Percentiles rank a stretch among this genome's conserved stretches.
These are phyloP conservation scores for Acleris laterana DNA, from an alignment of 2,888 invertebrate species.

Conservation along the genomic window DNA sequence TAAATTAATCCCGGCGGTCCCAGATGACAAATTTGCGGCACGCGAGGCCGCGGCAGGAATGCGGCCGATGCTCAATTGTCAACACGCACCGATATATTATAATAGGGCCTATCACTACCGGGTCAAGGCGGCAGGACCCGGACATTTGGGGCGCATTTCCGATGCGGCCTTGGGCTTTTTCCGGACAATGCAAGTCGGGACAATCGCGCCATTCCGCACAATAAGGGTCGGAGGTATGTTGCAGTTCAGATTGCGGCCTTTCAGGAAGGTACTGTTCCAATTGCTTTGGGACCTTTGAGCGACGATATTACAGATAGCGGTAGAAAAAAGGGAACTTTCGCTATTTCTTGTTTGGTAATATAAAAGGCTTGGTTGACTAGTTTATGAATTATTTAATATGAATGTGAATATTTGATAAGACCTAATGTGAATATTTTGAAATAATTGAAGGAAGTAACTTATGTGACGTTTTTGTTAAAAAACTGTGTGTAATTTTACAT, in stretches of 20 bases:
- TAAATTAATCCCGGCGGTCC: slow-evolving; percentile 42
- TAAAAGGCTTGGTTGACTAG: too few species aligned
- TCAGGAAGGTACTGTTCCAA: slow-evolving; percentile 8
- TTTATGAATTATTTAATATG: too few species aligned
- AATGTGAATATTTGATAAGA: too few species aligned
- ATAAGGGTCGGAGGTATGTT: slow-evolving; percentile 20
- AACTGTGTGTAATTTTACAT: too few species aligned
- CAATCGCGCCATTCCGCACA: slow-evolving; percentile 30
- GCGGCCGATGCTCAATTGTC: slow-evolving; percentile 35
- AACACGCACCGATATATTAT: slow-evolving; percentile 34
- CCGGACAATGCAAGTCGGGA: slow-evolving; percentile 33
- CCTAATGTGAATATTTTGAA: too few species aligned
- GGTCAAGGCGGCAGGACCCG: slow-evolving; percentile 56
- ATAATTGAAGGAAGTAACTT: too few species aligned
- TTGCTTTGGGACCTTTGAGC: slow-evolving; percentile 8
- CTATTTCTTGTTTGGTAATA: neutral
- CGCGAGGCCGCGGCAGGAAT: slow-evolving; percentile 48
- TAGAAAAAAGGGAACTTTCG: neutral
- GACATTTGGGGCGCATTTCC: slow-evolving; percentile 44
- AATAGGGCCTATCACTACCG: slow-evolving; percentile 41
- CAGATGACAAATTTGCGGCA: slow-evolving; percentile 56
- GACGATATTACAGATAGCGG: slow-evolving; percentile 3
- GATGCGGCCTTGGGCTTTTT: slow-evolving; percentile 37
- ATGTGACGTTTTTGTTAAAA: too few species aligned
- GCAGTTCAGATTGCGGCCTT: slow-evolving; percentile 26